Percentiles rank a stretch among this genome's conserved stretches.
Conservation (phyloP, 2,113 vertebrate genomes). For the Forbesichthys agassizii region DNA sequence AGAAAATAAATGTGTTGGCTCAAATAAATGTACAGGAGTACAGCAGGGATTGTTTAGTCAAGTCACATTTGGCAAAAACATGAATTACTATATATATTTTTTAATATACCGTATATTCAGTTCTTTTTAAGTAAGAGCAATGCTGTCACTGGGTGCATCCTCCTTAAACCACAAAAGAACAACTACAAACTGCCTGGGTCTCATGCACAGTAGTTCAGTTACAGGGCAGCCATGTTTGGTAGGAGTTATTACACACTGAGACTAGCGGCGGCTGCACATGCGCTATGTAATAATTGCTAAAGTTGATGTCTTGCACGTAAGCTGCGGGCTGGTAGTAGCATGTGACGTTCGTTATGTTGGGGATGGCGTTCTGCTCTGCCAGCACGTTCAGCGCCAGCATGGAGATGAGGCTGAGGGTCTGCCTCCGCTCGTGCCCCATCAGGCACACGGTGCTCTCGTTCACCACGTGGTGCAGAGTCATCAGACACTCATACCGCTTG, state of each 20-base stretch:
- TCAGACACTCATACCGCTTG: constrained; percentile 89
- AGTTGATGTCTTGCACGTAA: constrained; percentile 82
- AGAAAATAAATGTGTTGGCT: constrained; percentile 59
- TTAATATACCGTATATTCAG: constrained; percentile 19
- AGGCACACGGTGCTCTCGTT: constrained; percentile 95
- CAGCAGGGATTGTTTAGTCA: constrained; percentile 62
- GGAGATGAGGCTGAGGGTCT: constrained; percentile 90
- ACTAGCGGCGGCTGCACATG: constrained; percentile 84
- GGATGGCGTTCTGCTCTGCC: constrained; percentile 88
- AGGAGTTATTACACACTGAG: constrained; percentile 82
- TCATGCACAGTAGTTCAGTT: constrained; percentile 74
- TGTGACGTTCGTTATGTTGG: constrained; percentile 85
- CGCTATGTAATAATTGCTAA: constrained; percentile 89
- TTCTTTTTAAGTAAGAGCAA: constrained; percentile 30
- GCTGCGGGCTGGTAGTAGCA: constrained; percentile 90
- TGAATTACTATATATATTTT: constrained; percentile 14
- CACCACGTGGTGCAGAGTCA: constrained; percentile 88
- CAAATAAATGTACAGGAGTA: constrained; percentile 78
- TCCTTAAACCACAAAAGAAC: background rate
- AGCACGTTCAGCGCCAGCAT: constrained; percentile 85
- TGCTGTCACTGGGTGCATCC: background rate
- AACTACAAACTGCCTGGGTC: too few relatives aligned
- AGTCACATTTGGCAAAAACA: constrained; percentile 75
- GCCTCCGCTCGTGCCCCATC: constrained; percentile 93
- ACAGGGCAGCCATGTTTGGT: constrained; percentile 93